Evolutionary conservation across 35 echinoderm and acorn worm genomes (phyloP).

Genomic region (Ophiothrix spiculata): DNA sequence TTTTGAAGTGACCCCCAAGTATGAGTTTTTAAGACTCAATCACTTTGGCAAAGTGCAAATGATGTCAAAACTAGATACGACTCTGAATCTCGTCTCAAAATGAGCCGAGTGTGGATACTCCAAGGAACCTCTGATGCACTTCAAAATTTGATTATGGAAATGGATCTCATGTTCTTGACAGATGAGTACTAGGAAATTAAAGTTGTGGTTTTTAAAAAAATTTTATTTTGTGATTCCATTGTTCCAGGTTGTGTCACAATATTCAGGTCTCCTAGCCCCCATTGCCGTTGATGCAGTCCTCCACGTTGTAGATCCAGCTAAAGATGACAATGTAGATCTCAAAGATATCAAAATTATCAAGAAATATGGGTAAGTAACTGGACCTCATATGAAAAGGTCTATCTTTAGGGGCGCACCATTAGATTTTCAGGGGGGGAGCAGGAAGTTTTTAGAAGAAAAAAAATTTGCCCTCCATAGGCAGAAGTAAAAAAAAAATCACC

Average conservation of each 20-base stretch:
- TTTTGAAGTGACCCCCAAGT: too few species aligned
- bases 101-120: neutral
- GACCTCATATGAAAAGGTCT: neutral
- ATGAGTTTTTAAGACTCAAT: neutral
- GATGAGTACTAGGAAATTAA: neutral
- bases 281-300: slow-evolving; percentile 93
- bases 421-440: too few species aligned
- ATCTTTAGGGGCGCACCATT: too few species aligned
- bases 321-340: slow-evolving; percentile 76
- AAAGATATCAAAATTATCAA: slow-evolving; percentile 84
- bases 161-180: neutral
- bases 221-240: slow-evolving; percentile 6
- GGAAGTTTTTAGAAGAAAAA: too few species aligned
- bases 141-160: neutral
- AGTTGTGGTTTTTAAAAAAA: neutral
- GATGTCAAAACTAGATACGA: slow-evolving; percentile 10
- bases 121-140: slow-evolving; percentile 28
- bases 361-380: slow-evolving; percentile 78
- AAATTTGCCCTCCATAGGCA: too few species aligned
- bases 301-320: slow-evolving; percentile 76
- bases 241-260: slow-evolving; percentile 91
- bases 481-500: too few species aligned
- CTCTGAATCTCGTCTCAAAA: neutral
- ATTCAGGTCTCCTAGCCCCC: slow-evolving; percentile 80
- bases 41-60: slow-evolving; percentile 4